phyloP scores from a whole-genome alignment of 2,797 vertebrate genomes.

The Eutrigla gurnardus region DNA sequence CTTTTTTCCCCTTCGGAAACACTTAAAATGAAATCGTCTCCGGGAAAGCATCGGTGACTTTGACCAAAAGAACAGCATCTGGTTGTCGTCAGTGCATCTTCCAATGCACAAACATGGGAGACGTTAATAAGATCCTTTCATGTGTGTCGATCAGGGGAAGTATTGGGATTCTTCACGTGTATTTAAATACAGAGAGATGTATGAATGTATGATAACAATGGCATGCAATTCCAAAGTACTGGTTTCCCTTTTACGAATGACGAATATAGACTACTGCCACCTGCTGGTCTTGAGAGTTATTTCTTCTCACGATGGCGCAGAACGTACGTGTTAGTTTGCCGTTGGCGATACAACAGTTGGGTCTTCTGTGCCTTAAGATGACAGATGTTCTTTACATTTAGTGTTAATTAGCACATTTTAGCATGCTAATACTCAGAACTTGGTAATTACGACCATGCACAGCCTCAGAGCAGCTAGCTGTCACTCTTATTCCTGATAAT shows the following conservation, averaged over 20 bases:
- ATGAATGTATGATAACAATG: background rate
- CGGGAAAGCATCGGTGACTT: constrained; percentile 55
- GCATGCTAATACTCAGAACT: background rate
- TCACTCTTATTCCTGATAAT: too few relatives aligned
- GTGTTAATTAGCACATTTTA: background rate
- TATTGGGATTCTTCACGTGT: constrained; percentile 16
- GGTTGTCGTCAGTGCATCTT: constrained; percentile 53
- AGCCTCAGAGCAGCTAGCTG: background rate
- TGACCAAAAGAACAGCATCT: constrained; percentile 60
- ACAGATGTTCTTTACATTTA: background rate
- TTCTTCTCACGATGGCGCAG: background rate
- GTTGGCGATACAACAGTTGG: too few relatives aligned
- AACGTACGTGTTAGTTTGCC: background rate
- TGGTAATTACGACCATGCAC: too few relatives aligned
- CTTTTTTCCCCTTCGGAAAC: constrained; percentile 33
- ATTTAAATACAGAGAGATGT: background rate
- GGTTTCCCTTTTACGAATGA: background rate
- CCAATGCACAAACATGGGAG: constrained; percentile 31
- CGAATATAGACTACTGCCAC: background rate
- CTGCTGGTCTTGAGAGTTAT: background rate
- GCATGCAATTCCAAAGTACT: background rate
- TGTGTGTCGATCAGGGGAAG: background rate
- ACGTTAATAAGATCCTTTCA: constrained; percentile 35
- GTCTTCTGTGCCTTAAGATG: background rate
- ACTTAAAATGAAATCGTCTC: constrained; percentile 45